phyloP scores from a whole-genome alignment of 2,797 vertebrate genomes.

The Schizopygopsis pylzovi region DNA sequence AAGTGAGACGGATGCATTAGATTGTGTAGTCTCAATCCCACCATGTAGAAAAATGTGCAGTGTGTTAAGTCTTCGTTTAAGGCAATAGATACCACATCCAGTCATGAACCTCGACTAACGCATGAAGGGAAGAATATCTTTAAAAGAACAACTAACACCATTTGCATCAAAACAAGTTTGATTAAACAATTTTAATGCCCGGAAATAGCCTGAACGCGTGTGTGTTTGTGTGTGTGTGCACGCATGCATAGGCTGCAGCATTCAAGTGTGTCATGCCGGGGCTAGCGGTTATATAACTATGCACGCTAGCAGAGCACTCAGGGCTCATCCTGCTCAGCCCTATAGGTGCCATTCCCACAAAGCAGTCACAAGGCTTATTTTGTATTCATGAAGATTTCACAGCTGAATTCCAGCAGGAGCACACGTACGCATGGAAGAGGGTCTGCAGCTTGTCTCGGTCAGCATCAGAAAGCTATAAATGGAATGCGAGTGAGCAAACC shows the following conservation, averaged over 20 bases:
- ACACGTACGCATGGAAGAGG: conserved; percentile 15
- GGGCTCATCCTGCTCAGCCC: conserved; percentile 35
- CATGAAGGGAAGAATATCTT: background rate
- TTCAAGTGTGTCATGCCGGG: conserved; percentile 31
- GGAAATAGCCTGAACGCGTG: background rate
- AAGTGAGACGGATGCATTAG: conserved; percentile 23
- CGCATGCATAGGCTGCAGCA: background rate
- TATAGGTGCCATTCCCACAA: conserved; percentile 36
- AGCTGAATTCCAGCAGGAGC: conserved; percentile 40
- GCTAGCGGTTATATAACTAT: conserved; percentile 51
- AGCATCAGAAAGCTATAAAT: conserved; percentile 56
- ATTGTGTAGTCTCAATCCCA: background rate
- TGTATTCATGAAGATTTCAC: conserved; percentile 41
- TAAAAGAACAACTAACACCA: background rate
- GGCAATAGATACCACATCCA: background rate
- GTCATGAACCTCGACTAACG: background rate
- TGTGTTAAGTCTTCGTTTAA: background rate
- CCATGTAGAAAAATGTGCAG: background rate
- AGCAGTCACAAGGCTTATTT: conserved; percentile 44
- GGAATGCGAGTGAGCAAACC: conserved; percentile 37
- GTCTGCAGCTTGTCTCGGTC: conserved; percentile 50
- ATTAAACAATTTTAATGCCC: background rate
- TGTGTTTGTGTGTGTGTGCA: background rate
- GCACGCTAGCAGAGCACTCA: conserved; percentile 18
- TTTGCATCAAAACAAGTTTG: background rate